Evolutionary conservation across 2,113 vertebrate species (phyloP).

Genomic region (Colistium nudipinnis): DNA sequence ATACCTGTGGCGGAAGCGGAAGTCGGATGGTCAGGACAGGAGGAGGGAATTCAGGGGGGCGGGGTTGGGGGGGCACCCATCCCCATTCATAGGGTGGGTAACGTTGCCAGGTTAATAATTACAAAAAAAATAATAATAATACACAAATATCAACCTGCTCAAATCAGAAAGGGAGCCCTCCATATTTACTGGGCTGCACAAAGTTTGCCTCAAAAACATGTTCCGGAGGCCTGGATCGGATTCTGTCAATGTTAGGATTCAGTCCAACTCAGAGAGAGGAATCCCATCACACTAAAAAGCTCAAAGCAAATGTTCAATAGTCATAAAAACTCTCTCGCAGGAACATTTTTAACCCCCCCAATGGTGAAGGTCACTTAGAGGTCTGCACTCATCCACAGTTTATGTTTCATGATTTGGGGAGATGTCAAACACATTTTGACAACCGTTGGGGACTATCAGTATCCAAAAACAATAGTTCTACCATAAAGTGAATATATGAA

Average conservation of each 20-base stretch:
- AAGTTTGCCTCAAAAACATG: neutral
- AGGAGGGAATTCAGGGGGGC: no score
- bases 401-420: neutral
- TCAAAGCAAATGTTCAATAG: neutral
- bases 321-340: neutral
- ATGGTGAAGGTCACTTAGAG: neutral
- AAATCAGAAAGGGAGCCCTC: no score
- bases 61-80: no score
- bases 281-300: neutral
- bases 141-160: no score
- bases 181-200: no score
- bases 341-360: neutral
- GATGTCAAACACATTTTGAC: neutral
- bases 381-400: neutral
- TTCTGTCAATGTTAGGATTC: slow-evolving; percentile 4
- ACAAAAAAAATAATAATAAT: no score
- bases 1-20: no score
- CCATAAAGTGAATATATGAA: neutral
- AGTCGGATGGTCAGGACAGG: no score
- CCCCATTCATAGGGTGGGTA: no score
- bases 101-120: no score
- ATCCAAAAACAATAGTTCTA: neutral
- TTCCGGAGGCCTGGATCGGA: neutral
- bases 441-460: neutral
- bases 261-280: neutral